Conservation (phyloP, 2,888 invertebrate species). For the Chaetogeoica ovagalla region DNA sequence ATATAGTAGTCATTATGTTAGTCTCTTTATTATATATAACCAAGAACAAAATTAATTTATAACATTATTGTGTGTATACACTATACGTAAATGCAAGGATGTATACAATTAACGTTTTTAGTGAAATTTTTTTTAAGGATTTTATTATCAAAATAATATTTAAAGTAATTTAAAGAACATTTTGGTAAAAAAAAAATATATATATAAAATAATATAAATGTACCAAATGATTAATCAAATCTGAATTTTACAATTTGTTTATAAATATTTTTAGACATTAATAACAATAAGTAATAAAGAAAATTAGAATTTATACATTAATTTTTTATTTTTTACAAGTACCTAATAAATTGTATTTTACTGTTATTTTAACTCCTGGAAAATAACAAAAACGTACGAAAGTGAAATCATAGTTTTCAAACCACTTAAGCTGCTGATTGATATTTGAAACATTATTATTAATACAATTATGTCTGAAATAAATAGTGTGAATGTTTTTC, state of each 20-base stretch:
- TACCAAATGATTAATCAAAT: not conserved
- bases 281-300: not conserved
- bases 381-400: not conserved
- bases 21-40: too few species aligned
- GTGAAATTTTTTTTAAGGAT: not conserved
- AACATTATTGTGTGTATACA: too few species aligned
- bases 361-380: not conserved
- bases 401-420: too few species aligned
- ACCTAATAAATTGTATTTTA: not conserved
- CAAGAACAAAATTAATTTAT: too few species aligned
- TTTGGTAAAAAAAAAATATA: not conserved
- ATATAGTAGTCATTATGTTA: too few species aligned
- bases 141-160: not conserved
- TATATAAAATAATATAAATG: not conserved
- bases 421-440: too few species aligned
- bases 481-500: too few species aligned
- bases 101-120: too few species aligned
- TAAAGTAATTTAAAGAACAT: not conserved
- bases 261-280: not conserved
- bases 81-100: too few species aligned
- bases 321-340: not conserved
- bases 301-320: constrained; percentile 1
- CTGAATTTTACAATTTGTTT: not conserved
- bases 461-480: too few species aligned
- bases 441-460: too few species aligned